Percentiles rank a stretch among this genome's conserved stretches.
phyloP scores from a whole-genome alignment of 2,888 invertebrate genomes.

The Drosophila suboccidentalis region DNA sequence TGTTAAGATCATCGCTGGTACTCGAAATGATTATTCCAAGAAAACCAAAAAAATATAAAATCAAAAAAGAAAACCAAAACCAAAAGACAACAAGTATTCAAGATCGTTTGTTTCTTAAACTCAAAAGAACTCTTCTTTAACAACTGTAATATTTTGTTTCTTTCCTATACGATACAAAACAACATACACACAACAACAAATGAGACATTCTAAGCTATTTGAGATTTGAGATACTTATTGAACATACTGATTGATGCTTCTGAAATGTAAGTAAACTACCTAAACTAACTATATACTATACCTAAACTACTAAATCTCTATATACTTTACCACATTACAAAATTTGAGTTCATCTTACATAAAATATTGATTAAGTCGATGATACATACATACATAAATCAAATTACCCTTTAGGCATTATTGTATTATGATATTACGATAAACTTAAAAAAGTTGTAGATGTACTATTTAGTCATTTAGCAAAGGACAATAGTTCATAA shows the following conservation, averaged over 20 bases:
- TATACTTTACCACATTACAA: constrained; percentile 40
- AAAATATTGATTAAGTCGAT: constrained; percentile 35
- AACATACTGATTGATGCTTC: constrained; percentile 76
- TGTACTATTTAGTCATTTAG: constrained; percentile 56
- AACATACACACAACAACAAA: constrained; percentile 37
- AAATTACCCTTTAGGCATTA: constrained; percentile 13
- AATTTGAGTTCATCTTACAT: constrained; percentile 45
- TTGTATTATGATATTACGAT: constrained; percentile 4
- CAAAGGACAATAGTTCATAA: constrained; percentile 74
- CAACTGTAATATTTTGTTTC: constrained; percentile 75
- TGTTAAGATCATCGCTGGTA: constrained; percentile 63
- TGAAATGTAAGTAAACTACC: constrained; percentile 78
- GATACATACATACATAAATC: constrained; percentile 6
- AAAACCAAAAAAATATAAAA: constrained; percentile 14
- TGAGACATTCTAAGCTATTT: constrained; percentile 76
- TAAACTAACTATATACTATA: constrained; percentile 44
- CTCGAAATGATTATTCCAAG: constrained; percentile 39
- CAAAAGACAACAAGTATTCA: constrained; percentile 32
- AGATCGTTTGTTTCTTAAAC: constrained; percentile 52
- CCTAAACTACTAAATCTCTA: constrained; percentile 33
- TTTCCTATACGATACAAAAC: constrained; percentile 68
- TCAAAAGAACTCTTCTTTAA: constrained; percentile 64
- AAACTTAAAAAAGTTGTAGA: constrained; percentile 12
- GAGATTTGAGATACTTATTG: constrained; percentile 77
- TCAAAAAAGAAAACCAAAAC: neutral